Percentiles rank a stretch among this genome's conserved stretches.
phyloP scores from a whole-genome alignment of 2,113 vertebrate species.

The Orycteropus afer region DNA sequence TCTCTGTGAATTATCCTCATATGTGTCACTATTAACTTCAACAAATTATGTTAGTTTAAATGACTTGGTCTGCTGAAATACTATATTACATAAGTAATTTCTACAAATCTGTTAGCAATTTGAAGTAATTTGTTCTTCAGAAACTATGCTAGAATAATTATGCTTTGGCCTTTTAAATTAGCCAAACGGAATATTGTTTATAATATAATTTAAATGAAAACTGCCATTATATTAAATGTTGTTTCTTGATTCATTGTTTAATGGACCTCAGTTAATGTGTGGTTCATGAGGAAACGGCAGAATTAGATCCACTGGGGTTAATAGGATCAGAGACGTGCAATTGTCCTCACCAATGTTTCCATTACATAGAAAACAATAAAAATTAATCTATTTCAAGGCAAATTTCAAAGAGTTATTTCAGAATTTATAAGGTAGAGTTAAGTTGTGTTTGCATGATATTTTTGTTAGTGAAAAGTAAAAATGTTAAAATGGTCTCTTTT shows the following conservation, averaged over 20 bases:
- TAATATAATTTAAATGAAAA: slow-evolving; percentile 69
- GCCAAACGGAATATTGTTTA: slow-evolving; percentile 73
- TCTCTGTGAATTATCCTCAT: slow-evolving; percentile 66
- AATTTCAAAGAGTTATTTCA: slow-evolving; percentile 46
- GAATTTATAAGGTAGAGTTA: not conserved
- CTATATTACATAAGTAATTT: slow-evolving; percentile 63
- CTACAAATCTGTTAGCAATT: slow-evolving; percentile 69
- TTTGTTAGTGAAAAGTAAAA: not conserved
- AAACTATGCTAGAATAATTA: slow-evolving; percentile 69
- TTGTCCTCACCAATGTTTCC: slow-evolving; percentile 15
- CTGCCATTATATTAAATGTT: slow-evolving; percentile 48
- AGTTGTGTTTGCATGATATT: not conserved
- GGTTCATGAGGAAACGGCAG: not conserved
- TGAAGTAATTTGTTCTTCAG: slow-evolving; percentile 70
- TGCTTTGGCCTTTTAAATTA: slow-evolving; percentile 74
- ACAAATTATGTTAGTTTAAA: slow-evolving; percentile 61
- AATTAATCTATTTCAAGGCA: slow-evolving; percentile 27
- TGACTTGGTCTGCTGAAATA: slow-evolving; percentile 65
- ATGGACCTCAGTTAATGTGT: slow-evolving; percentile 30
- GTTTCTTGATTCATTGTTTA: slow-evolving; percentile 62
- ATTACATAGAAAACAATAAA: slow-evolving; percentile 45
- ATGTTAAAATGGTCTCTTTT: not conserved
- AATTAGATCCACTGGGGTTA: not conserved
- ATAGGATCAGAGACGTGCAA: not conserved
- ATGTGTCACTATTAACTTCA: slow-evolving; percentile 62